Evolutionary conservation across 2,797 vertebrate genomes (phyloP).

Genomic region (Meriones psammophilus): DNA sequence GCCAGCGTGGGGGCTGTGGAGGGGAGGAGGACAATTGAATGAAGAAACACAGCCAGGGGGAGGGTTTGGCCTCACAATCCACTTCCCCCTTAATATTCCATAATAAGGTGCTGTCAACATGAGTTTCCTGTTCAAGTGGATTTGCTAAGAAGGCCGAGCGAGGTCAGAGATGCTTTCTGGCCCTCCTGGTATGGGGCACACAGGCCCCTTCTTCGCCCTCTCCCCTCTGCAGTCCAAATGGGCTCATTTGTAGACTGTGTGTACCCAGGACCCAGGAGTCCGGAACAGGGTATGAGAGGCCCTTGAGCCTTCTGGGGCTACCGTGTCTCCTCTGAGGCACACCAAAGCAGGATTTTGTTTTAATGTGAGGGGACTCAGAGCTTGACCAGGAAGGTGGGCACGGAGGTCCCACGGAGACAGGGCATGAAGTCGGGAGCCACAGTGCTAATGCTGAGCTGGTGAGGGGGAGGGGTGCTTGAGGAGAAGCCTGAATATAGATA

Average conservation of each 20-base stretch:
- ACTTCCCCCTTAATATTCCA: conserved; percentile 60
- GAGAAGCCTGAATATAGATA: neutral
- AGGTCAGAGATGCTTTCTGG: conserved; percentile 60
- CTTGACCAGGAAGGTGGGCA: neutral
- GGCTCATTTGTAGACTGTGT: neutral
- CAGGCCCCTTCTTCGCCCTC: neutral
- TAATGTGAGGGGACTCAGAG: neutral
- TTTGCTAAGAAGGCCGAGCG: conserved; percentile 56
- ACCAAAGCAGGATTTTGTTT: neutral
- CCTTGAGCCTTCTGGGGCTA: neutral
- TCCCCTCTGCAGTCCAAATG: neutral
- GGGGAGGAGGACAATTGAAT: neutral
- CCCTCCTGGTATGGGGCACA: neutral
- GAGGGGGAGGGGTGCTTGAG: neutral
- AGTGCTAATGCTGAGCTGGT: neutral
- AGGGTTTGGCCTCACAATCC: conserved; percentile 66
- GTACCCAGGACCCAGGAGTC: neutral
- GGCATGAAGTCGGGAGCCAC: neutral
- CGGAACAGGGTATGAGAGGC: neutral
- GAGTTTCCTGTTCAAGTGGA: conserved; percentile 70
- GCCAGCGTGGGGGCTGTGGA: neutral
- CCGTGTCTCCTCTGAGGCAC: neutral
- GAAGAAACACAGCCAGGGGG: conserved; percentile 38
- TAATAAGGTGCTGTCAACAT: conserved; percentile 74
- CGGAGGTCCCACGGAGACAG: neutral